phyloP scores from a whole-genome alignment of 2,888 invertebrate genomes.

The Chrysolina oricalcia region DNA sequence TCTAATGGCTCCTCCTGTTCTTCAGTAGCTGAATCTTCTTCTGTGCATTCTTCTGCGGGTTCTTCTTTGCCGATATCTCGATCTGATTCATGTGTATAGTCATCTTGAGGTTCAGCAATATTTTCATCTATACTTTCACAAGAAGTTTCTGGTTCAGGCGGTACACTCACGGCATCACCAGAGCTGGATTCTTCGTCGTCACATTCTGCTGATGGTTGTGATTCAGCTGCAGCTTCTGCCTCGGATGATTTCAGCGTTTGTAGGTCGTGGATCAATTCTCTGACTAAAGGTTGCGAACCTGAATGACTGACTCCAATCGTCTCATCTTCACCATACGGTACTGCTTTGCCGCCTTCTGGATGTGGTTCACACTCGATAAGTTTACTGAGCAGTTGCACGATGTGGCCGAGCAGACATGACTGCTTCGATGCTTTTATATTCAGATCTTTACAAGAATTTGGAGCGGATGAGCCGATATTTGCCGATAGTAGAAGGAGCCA shows the following conservation, averaged over 20 bases:
- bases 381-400: constrained; percentile 60
- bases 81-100: not conserved
- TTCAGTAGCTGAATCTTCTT: too few species aligned
- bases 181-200: not conserved
- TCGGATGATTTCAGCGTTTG: not conserved
- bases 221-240: not conserved
- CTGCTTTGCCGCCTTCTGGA: constrained; percentile 41
- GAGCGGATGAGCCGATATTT: constrained; percentile 40
- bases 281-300: not conserved
- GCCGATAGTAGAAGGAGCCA: constrained; percentile 24
- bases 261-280: not conserved
- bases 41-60: too few species aligned
- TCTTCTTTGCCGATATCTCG: not conserved
- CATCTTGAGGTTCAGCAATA: not conserved
- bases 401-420: constrained; percentile 61
- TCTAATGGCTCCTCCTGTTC: too few species aligned
- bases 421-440: constrained; percentile 56
- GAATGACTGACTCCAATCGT: not conserved
- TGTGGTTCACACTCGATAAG: constrained; percentile 56
- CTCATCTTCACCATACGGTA: not conserved
- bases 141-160: not conserved
- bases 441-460: constrained; percentile 50
- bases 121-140: not conserved
- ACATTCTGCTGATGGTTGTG: not conserved
- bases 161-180: not conserved